Base-by-base conservation (phyloP, 1,140 invertebrate species). In the Drosophila tani region DNA sequence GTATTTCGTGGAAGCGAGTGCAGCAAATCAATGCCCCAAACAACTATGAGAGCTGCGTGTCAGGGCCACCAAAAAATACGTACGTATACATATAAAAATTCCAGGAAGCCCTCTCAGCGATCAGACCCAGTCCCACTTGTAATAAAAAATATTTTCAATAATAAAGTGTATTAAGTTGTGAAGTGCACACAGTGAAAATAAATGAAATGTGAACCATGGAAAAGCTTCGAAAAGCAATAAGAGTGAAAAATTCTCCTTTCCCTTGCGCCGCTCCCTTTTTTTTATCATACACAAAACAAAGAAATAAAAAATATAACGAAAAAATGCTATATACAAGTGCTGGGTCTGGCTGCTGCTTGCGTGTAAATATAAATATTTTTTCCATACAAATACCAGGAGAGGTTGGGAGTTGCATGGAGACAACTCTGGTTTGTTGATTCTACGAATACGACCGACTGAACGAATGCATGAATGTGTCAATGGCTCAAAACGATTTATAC, bases 101-200 rank as follows among this genome's bases (percentile, higher is more conserved):
- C 69, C 46, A 24, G 69, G 69, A 73, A 73, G 53, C 69, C 67
- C 53, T 71, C 67, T 57, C 53, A 58, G 12, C 66, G 69, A 71
- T 73, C 67, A 71, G 38, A 38, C 24, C 51, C 69, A 62, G 53
- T 38, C 80, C 69, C 81, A 79, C 85, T 90, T 86, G 82, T 82
- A 90, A 91, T 90, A 90, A 90, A 90, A 90, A 90, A 90, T 91
- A 90, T 90, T 90, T 91, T 90, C 81, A 90, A 90, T 90, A 90
- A 90, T 90, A 91, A 90, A 90, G 86, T 90, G 85, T 90, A 90
- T 90, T 90, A 90, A 90, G 85, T 91, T 90, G 85, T 90, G 85
- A 90, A 90, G 85, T 90, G 70, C 69, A 73, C 78, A 87, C 76
- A 91, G 81, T 71, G 81, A 90, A 90, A 85, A 91, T 90, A 85